Evolutionary conservation across 2,888 invertebrate species (phyloP), one percentile per base, ranked within the genome.

Genomic region (Drosophila siamana): DNA sequence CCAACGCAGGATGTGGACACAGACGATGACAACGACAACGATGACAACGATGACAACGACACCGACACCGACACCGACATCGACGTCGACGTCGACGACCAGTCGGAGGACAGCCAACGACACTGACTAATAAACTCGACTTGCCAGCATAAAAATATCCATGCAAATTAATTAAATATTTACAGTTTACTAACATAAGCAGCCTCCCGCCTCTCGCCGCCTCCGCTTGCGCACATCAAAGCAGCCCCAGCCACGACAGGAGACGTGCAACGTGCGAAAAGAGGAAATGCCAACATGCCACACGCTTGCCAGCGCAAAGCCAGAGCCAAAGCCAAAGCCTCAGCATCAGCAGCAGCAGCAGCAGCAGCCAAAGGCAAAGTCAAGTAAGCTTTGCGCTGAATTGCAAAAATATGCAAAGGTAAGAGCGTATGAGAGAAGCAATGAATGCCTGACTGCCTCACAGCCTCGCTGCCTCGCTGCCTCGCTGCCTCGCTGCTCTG

Each of bases 321-420:
- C n/a, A n/a, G n/a, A n/a, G 59, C 74, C 56, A 54, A 48, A 57
- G 30, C 30, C 30, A 9, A 8, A 30, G 30, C 9, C 30, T 9
- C 4, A 30, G 30, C 30, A 2, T n/a, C 24, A 48, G n/a, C n/a
- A n/a, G n/a, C n/a, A n/a, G n/a, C n/a, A n/a, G n/a, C n/a, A n/a
- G n/a, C n/a, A n/a, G n/a, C n/a, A 57, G 30, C 30, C 30, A n/a
- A 11, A 33, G 30, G 11, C 30, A 4, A 5, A 33, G 30, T 11
- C 30, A 33, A 26, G 56, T 78, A 80, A 88, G 89, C 86, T 86
- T 84, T 81, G 76, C 89, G 80, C 84, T 86, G 86, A 85, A 85
- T 89, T 89, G 88, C 89, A 87, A 88, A 85, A 85, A 89, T 89
- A 89, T 89, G 88, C 89, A 89, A 85, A 85, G 88, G 83, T 89